Evolutionary conservation across 2,888 invertebrate species (phyloP).

Genomic region (Xestobium rufovillosum): DNA sequence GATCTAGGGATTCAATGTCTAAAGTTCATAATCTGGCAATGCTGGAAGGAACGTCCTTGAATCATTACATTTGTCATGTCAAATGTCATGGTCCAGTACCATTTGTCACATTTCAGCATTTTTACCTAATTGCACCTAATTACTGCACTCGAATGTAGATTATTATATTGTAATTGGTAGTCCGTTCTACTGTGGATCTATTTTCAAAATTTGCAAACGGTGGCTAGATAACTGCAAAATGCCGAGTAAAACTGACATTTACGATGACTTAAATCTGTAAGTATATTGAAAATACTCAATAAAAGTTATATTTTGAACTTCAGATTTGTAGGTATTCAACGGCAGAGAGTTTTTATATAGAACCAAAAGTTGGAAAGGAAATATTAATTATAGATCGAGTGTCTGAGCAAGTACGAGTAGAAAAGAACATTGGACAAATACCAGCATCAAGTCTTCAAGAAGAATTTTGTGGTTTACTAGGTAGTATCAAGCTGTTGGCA

Average conservation of each 20-base stretch:
- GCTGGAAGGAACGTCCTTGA: too few relatives aligned
- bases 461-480: constrained; percentile 81
- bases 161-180: too few relatives aligned
- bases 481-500: constrained; percentile 74
- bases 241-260: constrained; percentile 41
- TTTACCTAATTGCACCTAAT: too few relatives aligned
- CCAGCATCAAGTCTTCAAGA: constrained; percentile 54
- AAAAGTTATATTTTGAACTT: constrained; percentile 16
- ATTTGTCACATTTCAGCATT: too few relatives aligned
- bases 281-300: constrained; percentile 36
- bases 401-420: constrained; percentile 33
- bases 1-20: too few relatives aligned
- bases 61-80: too few relatives aligned
- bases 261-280: constrained; percentile 70
- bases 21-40: too few relatives aligned
- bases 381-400: constrained; percentile 79
- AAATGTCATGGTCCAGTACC: too few relatives aligned
- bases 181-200: too few relatives aligned
- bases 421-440: constrained; percentile 51
- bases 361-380: constrained; percentile 69
- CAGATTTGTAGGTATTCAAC: constrained; percentile 64
- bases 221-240: too few relatives aligned
- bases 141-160: too few relatives aligned
- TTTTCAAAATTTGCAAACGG: too few relatives aligned
- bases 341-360: constrained; percentile 83